A percentile compares a stretch with the other conserved stretches of the same genome.
phyloP scores from a whole-genome alignment of 2,113 vertebrate species.

The Heterotilapia buettikoferi region DNA sequence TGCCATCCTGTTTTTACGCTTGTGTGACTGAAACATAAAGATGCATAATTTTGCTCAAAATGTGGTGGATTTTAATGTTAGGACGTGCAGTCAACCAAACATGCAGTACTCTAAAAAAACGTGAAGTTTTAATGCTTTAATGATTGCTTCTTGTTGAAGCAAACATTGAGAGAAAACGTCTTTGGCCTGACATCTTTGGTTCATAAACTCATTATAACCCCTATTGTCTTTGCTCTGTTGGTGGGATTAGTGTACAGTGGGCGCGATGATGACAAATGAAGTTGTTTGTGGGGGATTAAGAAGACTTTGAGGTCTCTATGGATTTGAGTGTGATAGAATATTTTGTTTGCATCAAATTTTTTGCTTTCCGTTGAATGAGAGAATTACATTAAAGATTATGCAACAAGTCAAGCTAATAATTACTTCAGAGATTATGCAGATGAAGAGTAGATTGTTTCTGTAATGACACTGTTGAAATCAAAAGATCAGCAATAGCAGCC shows the following conservation, averaged over 20 bases:
- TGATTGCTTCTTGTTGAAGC: neutral
- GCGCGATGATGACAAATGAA: slow-evolving; percentile 64
- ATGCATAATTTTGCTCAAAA: neutral
- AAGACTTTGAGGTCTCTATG: slow-evolving; percentile 66
- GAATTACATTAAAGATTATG: slow-evolving; percentile 64
- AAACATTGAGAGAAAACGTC: neutral
- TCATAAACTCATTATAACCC: neutral
- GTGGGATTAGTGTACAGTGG: slow-evolving; percentile 39
- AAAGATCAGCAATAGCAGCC: slow-evolving; percentile 51
- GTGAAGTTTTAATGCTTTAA: neutral
- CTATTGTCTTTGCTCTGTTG: neutral
- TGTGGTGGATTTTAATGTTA: neutral
- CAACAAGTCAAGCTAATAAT: slow-evolving; percentile 72
- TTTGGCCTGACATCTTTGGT: neutral
- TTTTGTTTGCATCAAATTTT: slow-evolving; percentile 58
- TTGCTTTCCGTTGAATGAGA: slow-evolving; percentile 40
- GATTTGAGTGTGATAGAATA: slow-evolving; percentile 66
- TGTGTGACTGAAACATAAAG: neutral
- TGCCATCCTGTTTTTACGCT: neutral
- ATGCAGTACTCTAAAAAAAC: neutral
- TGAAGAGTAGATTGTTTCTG: slow-evolving; percentile 62
- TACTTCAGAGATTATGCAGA: slow-evolving; percentile 74
- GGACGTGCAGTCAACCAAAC: neutral
- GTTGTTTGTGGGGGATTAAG: slow-evolving; percentile 71
- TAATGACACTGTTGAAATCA: slow-evolving; percentile 57